phyloP scores from a whole-genome alignment of 2,797 vertebrate genomes.

The Sarcophilus harrisii region DNA sequence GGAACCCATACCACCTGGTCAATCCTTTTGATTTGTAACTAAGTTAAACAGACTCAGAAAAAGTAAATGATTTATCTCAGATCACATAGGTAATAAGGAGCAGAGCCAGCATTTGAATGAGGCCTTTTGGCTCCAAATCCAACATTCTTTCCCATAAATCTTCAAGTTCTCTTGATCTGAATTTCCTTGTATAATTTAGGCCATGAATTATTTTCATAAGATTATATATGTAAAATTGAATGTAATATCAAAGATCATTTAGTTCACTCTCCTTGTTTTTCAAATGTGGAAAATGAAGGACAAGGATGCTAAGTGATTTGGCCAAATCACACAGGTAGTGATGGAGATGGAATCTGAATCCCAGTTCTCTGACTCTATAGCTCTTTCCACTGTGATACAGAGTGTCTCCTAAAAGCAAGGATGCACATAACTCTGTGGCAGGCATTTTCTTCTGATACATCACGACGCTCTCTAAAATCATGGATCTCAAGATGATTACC shows the following conservation, averaged over 20 bases:
- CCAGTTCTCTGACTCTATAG: background rate
- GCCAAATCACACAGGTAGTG: background rate
- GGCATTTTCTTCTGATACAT: no score
- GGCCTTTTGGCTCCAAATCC: background rate
- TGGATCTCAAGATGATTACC: background rate
- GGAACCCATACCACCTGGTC: background rate
- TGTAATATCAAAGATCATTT: background rate
- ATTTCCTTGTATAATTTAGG: background rate
- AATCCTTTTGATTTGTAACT: background rate
- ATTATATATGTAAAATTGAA: background rate
- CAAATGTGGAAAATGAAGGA: background rate
- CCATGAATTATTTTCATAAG: background rate
- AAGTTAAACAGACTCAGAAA: background rate
- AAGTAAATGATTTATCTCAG: background rate
- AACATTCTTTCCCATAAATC: background rate
- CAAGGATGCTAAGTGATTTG: background rate
- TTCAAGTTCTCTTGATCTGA: background rate
- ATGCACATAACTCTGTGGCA: background rate
- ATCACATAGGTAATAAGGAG: background rate
- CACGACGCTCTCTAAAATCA: background rate
- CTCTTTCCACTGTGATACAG: background rate
- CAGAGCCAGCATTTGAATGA: background rate
- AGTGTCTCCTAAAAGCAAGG: no score
- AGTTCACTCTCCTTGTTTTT: background rate
- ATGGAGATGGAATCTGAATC: background rate